Evolutionary conservation across 1,140 invertebrate species (phyloP).

Genomic region (Caenorhabditis remanei): DNA sequence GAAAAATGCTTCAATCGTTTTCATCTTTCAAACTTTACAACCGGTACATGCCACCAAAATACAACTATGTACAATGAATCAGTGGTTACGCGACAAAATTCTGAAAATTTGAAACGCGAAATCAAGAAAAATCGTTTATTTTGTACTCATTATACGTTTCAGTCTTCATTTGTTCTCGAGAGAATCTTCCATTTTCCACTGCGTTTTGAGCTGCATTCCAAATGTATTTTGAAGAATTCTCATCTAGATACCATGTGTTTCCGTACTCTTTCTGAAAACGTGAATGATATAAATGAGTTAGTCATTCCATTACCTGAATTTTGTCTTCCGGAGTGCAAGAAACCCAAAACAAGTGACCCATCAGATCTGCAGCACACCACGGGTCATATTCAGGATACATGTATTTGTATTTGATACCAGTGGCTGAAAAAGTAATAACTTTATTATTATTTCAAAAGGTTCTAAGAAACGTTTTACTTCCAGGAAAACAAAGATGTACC

Average conservation of each 20-base stretch:
- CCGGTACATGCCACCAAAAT: too few relatives aligned
- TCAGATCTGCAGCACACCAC: constrained; percentile 28
- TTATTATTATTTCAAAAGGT: background rate
- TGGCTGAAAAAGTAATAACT: background rate
- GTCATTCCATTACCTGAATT: background rate
- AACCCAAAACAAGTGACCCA: constrained; percentile 45
- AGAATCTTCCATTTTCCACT: background rate
- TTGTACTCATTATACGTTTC: constrained; percentile 1
- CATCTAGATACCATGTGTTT: background rate
- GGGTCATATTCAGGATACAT: constrained; percentile 36
- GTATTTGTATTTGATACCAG: constrained; percentile 37
- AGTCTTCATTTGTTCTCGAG: background rate
- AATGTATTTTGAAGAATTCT: constrained; percentile 1
- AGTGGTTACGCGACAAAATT: background rate
- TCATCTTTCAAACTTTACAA: background rate
- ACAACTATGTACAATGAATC: too few relatives aligned
- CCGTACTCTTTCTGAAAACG: background rate
- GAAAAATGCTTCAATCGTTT: background rate
- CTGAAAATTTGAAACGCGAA: background rate
- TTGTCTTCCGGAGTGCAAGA: constrained; percentile 31
- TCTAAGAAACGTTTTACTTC: background rate
- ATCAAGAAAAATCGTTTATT: background rate
- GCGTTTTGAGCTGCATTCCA: background rate
- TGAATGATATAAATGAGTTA: background rate
- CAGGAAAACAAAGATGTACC: background rate